Conservation (phyloP, 1,140 invertebrate species). For the Zaprionus kolodkinae region DNA sequence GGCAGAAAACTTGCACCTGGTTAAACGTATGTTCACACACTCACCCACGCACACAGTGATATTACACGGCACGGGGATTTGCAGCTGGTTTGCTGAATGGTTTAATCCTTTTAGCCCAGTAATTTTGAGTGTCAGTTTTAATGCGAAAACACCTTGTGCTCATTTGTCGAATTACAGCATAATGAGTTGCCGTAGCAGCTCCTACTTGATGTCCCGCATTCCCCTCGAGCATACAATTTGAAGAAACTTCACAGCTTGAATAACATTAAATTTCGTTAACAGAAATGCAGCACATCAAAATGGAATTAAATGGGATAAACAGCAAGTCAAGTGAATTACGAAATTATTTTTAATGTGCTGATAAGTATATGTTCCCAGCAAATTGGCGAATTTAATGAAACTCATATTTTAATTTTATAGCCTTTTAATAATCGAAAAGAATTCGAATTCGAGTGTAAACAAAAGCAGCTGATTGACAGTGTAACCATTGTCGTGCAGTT, state of each 20-base stretch:
- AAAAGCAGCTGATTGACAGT: too few species aligned
- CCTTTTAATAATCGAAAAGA: neutral
- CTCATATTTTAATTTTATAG: neutral
- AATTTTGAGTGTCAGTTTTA: constrained; percentile 56
- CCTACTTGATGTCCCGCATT: neutral
- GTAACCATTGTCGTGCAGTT: too few species aligned
- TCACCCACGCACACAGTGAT: neutral
- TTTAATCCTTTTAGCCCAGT: constrained; percentile 69
- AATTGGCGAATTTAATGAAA: neutral
- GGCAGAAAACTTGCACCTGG: constrained; percentile 51
- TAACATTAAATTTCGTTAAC: neutral
- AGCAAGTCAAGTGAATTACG: neutral
- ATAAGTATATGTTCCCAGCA: too few species aligned
- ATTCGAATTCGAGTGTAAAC: too few species aligned
- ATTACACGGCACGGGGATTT: constrained; percentile 64
- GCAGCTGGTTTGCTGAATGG: constrained; percentile 65
- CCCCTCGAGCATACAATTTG: neutral
- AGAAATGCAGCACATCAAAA: neutral
- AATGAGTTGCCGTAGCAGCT: constrained; percentile 51
- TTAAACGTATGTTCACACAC: constrained; percentile 59
- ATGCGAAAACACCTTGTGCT: constrained; percentile 39
- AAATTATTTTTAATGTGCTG: neutral
- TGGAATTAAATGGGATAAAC: neutral
- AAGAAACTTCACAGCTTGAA: neutral
- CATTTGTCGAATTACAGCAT: constrained; percentile 71